phyloP scores from a whole-genome alignment of 2,888 invertebrate genomes.

The Leptodirus hochenwartii region DNA sequence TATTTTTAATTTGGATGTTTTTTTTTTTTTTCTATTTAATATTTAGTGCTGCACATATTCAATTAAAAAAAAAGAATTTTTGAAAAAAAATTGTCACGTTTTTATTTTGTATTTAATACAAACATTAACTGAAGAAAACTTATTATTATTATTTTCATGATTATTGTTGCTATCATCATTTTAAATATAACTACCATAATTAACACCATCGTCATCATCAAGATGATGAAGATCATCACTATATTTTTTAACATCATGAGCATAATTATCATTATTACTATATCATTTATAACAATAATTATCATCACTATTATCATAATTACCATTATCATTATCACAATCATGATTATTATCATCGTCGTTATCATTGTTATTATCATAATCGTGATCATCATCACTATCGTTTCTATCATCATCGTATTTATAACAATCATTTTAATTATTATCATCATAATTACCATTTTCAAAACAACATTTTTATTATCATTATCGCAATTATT shows the following conservation, averaged over 20 bases:
- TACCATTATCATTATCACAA: constrained; percentile 2
- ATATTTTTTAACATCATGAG: not conserved
- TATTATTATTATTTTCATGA: too few species aligned
- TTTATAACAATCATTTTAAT: not conserved
- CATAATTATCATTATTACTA: not conserved
- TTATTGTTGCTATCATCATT: too few species aligned
- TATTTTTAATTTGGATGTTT: too few species aligned
- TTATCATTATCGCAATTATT: constrained; percentile 1
- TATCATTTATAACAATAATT: not conserved
- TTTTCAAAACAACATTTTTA: not conserved
- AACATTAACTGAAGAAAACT: too few species aligned
- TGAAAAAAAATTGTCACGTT: too few species aligned
- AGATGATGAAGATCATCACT: not conserved
- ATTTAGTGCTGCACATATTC: too few species aligned
- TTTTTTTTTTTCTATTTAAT: too few species aligned
- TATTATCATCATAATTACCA: not conserved
- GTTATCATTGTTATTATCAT: constrained; percentile 1
- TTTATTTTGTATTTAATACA: too few species aligned
- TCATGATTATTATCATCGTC: not conserved
- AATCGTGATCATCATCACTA: not conserved
- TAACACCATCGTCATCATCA: not conserved
- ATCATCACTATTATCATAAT: constrained; percentile 1
- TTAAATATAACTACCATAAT: constrained; percentile 1
- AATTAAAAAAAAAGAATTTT: too few species aligned
- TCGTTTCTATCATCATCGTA: not conserved